These are phyloP conservation scores for Galagoides demidoff DNA, from an alignment of 2,797 vertebrate genomes.

Conservation along the genomic window DNA sequence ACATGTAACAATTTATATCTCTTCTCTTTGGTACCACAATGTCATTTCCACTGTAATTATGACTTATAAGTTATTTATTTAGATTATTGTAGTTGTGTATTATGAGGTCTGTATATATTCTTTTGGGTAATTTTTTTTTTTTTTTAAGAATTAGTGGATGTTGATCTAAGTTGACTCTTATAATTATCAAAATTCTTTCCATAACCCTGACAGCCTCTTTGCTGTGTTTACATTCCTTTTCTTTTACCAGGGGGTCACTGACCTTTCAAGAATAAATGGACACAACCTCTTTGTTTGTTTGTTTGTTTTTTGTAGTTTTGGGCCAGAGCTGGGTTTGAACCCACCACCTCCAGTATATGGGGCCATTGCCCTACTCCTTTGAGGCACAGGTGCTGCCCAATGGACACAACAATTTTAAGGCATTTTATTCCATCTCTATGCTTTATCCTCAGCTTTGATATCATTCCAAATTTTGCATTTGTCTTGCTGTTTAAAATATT, in stretches of 20 bases:
- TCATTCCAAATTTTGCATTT: constrained; percentile 9
- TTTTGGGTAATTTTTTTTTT: not conserved
- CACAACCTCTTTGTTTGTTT: not conserved
- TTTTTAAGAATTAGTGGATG: constrained; percentile 18
- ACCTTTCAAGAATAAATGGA: constrained; percentile 7
- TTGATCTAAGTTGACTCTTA: not conserved
- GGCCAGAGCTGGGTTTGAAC: too few species aligned
- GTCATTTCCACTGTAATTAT: not conserved
- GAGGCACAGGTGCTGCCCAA: not conserved
- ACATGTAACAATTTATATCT: not conserved
- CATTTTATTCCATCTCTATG: not conserved
- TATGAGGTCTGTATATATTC: not conserved
- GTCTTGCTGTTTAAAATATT: constrained; percentile 25
- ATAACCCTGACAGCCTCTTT: not conserved
- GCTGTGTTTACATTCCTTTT: constrained; percentile 22
- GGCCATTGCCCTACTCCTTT: too few species aligned
- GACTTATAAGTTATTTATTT: constrained; percentile 15
- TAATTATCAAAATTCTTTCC: constrained; percentile 47
- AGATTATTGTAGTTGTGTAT: not conserved
- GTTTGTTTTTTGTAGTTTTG: too few species aligned
- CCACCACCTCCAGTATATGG: too few species aligned
- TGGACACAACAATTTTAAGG: not conserved
- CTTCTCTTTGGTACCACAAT: not conserved
- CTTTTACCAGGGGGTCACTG: not conserved
- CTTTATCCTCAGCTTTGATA: not conserved